A percentile compares a stretch with the other conserved stretches of the same genome.
Conservation (phyloP, 92 coral and sea anemone genomes). For the Paragorgia papillata region DNA sequence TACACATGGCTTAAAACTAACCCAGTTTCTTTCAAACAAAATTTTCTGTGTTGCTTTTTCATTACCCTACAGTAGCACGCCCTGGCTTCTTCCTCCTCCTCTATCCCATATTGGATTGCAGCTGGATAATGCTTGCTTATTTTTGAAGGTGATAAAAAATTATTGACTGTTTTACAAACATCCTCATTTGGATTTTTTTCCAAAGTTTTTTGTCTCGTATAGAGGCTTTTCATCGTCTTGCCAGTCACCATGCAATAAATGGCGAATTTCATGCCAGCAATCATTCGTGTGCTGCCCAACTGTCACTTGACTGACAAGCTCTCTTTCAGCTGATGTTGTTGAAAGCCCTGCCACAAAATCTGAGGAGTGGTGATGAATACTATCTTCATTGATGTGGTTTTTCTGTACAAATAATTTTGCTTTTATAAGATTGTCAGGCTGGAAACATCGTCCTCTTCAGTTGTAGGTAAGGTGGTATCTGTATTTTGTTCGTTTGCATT, state of each 20-base stretch:
- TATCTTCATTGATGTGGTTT: background rate
- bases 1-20: constrained; percentile 57
- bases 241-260: too few relatives aligned
- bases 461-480: background rate
- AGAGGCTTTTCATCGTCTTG: constrained; percentile 57
- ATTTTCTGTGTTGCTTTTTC: constrained; percentile 48
- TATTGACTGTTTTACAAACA: constrained; percentile 49
- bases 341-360: constrained; percentile 4
- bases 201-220: constrained; percentile 62
- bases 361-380: background rate
- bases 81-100: constrained; percentile 55
- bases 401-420: background rate
- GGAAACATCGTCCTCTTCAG: constrained; percentile 4
- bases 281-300: constrained; percentile 52
- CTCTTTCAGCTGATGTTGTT: constrained; percentile 42
- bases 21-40: constrained; percentile 53
- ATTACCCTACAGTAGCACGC: constrained; percentile 35
- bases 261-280: constrained; percentile 61
- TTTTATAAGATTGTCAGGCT: constrained; percentile 3
- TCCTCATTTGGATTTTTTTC: constrained; percentile 60
- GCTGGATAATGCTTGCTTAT: constrained; percentile 21
- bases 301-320: too few relatives aligned
- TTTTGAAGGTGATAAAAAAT: constrained; percentile 29
- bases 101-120: constrained; percentile 61
- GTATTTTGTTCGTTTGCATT: background rate